Percentiles rank a stretch among this genome's conserved stretches.
These are phyloP conservation scores for Pagetopsis macropterus DNA, from an alignment of 2,797 vertebrate species.

Conservation along the genomic window DNA sequence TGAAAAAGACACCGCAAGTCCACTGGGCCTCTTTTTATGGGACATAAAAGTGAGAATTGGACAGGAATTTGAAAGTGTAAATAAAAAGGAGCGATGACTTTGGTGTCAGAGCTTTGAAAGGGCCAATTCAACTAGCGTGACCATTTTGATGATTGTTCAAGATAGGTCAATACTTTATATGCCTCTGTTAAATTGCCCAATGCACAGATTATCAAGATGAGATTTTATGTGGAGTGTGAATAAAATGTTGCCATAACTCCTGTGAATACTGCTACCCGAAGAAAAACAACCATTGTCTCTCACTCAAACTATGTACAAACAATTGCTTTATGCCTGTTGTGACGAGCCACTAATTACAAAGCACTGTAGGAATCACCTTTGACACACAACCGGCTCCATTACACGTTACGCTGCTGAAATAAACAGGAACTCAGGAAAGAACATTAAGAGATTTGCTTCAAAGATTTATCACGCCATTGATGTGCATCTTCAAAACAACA, in stretches of 20 bases:
- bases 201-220: constrained; percentile 6
- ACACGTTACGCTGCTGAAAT: constrained; percentile 34
- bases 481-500: constrained; percentile 41
- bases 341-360: constrained; percentile 25
- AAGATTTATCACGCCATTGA: constrained; percentile 49
- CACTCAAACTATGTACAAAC: neutral
- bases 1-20: constrained; percentile 73
- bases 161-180: constrained; percentile 57
- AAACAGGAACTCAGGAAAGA: constrained; percentile 42
- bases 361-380: constrained; percentile 45
- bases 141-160: constrained; percentile 64
- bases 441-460: constrained; percentile 43
- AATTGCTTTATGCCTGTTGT: constrained; percentile 27
- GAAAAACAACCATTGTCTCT: constrained; percentile 12
- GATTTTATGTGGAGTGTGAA: constrained; percentile 10
- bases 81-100: constrained; percentile 65
- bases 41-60: constrained; percentile 71
- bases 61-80: constrained; percentile 69
- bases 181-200: constrained; percentile 14
- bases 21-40: constrained; percentile 55
- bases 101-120: constrained; percentile 62
- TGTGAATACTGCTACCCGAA: neutral
- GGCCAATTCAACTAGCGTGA: constrained; percentile 60
- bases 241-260: constrained; percentile 8
- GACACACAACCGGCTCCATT: constrained; percentile 32